These are phyloP conservation scores for Piliocolobus tephrosceles DNA, from an alignment of 2,113 vertebrate species.

Conservation along the genomic window DNA sequence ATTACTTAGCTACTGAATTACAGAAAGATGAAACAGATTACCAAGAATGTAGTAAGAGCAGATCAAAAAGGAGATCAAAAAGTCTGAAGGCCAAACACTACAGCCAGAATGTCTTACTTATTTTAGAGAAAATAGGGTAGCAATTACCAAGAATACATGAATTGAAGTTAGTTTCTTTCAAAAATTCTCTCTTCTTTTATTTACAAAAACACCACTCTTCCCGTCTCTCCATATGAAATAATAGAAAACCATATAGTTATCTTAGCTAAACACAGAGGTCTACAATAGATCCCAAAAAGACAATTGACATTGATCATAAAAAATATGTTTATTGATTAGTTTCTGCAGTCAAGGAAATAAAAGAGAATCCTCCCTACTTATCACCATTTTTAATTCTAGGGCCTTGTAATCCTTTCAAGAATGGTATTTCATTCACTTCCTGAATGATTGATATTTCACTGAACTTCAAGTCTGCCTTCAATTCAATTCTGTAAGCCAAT, in stretches of 20 bases:
- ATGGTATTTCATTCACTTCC: slow-evolving; percentile 10
- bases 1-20: not conserved
- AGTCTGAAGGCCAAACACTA: not conserved
- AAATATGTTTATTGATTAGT: not conserved
- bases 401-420: not conserved
- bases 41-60: not conserved
- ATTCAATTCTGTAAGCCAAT: not conserved
- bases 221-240: not conserved
- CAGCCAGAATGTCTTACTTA: not conserved
- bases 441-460: not conserved
- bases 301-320: not conserved
- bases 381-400: not conserved
- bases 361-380: not conserved
- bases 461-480: not conserved
- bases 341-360: not conserved
- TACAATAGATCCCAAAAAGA: not conserved
- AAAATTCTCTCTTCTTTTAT: not conserved
- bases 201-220: not conserved
- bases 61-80: slow-evolving; percentile 24
- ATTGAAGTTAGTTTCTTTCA: not conserved
- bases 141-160: not conserved
- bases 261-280: not conserved
- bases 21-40: slow-evolving; percentile 38
- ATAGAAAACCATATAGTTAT: not conserved
- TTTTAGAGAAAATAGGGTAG: not conserved